Evolutionary conservation across 2,888 invertebrate genomes (phyloP), one percentile per base, ranked within the genome.

Genomic region (Troides oblongomaculatus): DNA sequence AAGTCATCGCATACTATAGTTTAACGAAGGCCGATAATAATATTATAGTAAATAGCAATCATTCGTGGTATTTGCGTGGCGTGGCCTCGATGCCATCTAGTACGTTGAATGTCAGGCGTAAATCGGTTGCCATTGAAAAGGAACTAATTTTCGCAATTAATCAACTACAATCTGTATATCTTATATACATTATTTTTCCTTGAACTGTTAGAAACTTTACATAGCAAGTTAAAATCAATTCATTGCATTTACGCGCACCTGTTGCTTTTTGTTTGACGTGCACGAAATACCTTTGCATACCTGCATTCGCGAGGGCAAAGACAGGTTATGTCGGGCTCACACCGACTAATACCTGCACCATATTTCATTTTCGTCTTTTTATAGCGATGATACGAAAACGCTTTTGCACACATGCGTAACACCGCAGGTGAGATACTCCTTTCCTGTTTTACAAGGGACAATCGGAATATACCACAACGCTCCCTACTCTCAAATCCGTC

Each of bases 61-160:
- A 53, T 53, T 53, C 53, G n/a, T 53, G 53, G 53, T 53, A 53
- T 53, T 53, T n/a, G n/a, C 53, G 53, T 53, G 69, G 72, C 72
- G 18, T 53, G 53, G 53, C 53, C 53, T 77, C 74, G 73, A 78
- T 78, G 76, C 78, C 79, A 79, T 81, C 80, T 80, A 72, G 78
- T 75, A 77, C 72, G 17, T 14, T 30, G 59, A 66, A 66, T 59
- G 66, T 66, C 61, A 23, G 36, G 36, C 46, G 53, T 66, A 53
- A 61, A 60, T 53, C 53, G 30, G 53, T 53, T 66, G 30, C 25
- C n/a, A 53, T 61, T 66, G 36, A 61, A 66, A 56, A 60, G 66
- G 50, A 60, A 66, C 66, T 50, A n/a, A 59, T 59, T 30, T 36
- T 50, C 21, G 59, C 66, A 17, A 30, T 65, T 23, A 60, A 66